Conservation (phyloP, 2,888 invertebrate species). For the Hipparchia semele region DNA sequence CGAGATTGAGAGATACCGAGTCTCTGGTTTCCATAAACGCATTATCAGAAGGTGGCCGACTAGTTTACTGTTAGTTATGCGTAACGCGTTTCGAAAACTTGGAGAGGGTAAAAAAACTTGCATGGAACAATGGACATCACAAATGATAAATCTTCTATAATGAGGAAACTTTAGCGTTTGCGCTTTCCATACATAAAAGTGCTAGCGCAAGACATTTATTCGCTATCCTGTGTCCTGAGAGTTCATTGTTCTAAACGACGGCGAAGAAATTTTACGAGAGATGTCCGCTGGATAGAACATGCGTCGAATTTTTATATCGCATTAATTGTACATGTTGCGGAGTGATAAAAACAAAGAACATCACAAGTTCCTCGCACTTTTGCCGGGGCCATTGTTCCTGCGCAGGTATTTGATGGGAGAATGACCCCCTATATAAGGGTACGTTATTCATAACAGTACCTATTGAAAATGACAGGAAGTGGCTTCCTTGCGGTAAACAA, state of each 20-base stretch:
- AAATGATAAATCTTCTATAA: constrained; percentile 34
- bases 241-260: constrained; percentile 70
- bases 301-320: constrained; percentile 75
- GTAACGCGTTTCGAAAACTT: constrained; percentile 35
- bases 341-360: constrained; percentile 68
- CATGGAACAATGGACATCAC: constrained; percentile 33
- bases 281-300: constrained; percentile 63
- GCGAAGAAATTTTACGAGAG: constrained; percentile 72
- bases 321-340: constrained; percentile 58
- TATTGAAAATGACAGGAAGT: constrained; percentile 65
- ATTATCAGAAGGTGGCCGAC: constrained; percentile 50
- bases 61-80: constrained; percentile 55
- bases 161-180: constrained; percentile 33
- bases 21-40: constrained; percentile 56
- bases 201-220: constrained; percentile 28
- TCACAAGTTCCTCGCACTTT: constrained; percentile 65
- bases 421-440: constrained; percentile 72
- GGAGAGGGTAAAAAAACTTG: constrained; percentile 13
- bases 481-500: constrained; percentile 43
- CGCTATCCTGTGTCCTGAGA: constrained; percentile 43
- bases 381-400: constrained; percentile 72
- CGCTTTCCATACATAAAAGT: constrained; percentile 33
- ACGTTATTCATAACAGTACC: constrained; percentile 66
- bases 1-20: constrained; percentile 50
- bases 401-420: constrained; percentile 61